phyloP scores from a whole-genome alignment of 2,113 vertebrate genomes.

The Anarhynchus alexandrinus region DNA sequence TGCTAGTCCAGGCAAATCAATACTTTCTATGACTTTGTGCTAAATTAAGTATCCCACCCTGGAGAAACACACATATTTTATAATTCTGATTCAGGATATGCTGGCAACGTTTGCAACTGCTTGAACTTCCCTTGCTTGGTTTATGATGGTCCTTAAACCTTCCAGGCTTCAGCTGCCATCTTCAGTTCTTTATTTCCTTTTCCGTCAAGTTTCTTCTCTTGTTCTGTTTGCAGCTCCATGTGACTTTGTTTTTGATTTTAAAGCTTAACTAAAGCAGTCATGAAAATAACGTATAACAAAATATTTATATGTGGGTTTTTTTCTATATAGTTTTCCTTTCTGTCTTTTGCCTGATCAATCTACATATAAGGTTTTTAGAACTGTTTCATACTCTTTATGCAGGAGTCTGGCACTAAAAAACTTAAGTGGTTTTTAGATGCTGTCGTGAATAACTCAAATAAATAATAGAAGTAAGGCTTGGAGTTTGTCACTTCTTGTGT shows the following conservation, averaged over 20 bases:
- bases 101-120: background rate
- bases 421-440: background rate
- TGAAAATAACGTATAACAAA: background rate
- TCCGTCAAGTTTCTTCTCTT: background rate
- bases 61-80: background rate
- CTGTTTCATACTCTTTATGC: background rate
- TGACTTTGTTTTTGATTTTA: background rate
- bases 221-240: background rate
- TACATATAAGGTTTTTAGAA: background rate
- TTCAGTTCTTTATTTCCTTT: background rate
- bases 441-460: background rate
- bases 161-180: background rate
- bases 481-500: background rate
- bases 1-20: background rate
- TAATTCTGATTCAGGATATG: background rate
- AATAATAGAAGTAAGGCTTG: conserved; percentile 16
- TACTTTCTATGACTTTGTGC: background rate
- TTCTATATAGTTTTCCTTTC: background rate
- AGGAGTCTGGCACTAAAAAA: background rate
- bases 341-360: background rate
- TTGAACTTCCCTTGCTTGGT: background rate
- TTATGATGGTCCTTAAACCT: background rate
- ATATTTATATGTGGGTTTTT: background rate
- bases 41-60: background rate
- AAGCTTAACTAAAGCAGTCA: background rate